Evolutionary conservation across 2,888 invertebrate genomes (phyloP), one percentile per base, ranked within the genome.

Genomic region (Acrocyrtus sp.): DNA sequence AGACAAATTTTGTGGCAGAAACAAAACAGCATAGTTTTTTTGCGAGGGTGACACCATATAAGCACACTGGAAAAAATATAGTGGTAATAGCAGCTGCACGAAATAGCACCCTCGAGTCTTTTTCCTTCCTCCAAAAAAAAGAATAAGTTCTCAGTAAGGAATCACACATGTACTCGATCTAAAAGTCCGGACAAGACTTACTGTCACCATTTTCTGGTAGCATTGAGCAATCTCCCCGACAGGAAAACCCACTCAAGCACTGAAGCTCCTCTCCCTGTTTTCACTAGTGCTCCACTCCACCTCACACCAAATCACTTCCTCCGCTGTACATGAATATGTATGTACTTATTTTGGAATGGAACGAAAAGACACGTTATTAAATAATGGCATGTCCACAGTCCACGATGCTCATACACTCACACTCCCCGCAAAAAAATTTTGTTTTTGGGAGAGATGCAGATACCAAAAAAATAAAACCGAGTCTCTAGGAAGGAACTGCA

Each of bases 231-330:
- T 61, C 68, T 61, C 34, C 53, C n/a, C n/a, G 27, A 68, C 68
- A 68, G 24, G 43, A 68, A 47, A 68, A 68, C 61, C 68, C 68
- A 68, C 68, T 68, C 68, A 68, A 66, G 24, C 3, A 54, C 54
- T 34, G 45, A 61, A 29, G 43, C 34, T 56, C n/a, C n/a, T 41
- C 8, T 58, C 10, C 24, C 41, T 43, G n/a, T n/a, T n/a, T n/a
- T n/a, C n/a, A 43, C 24, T 57, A 34, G 34, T 34, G 5, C 12
- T 34, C 12, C 34, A 34, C 34, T 34, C 5, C 34, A 5, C 34
- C 34, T 27, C 21, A 12, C 12, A 43, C 1, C 24, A 22, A 57
- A 1, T n/a, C 24, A 57, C 10, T 57, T 22, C n/a, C n/a, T n/a
- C n/a, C n/a, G 43, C 27, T 58, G 24, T 56, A 29, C 34, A 24